Base-by-base conservation (phyloP, 2,113 vertebrate species). In the Microtus ochrogaster region DNA sequence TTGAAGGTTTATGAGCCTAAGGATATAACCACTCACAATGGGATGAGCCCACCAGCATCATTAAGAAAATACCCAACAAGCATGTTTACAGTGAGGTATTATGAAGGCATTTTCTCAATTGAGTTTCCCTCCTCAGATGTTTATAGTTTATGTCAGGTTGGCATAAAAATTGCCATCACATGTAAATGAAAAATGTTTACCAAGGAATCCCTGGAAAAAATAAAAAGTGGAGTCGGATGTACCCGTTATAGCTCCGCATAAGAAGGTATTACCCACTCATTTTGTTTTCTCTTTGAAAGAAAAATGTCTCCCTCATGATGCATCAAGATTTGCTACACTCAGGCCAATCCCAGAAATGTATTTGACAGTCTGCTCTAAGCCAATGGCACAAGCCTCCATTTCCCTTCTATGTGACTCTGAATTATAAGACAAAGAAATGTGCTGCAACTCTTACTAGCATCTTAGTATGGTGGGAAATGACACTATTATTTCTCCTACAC, bases 41-140 rank as follows among this genome's bases (percentile, higher is more conserved):
- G 11, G 1, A 58, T 39, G 36, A n/a, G 5, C 22, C 12, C 17
- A n/a, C 0, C 2, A 19, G 3, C 21, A 14, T 26, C 55, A 82
- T 3, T 61, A 61, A 82, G 30, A 61, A 82, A 26, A 39, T 16
- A 12, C 21, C 12, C 12, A 81, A 55, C 9, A 81, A 5, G 5
- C 33, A 79, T 58, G 5, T 24, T 36, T 58, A 58, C 52, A 81
- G 5, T 1, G 22, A 4, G 10, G 24, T 58, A 12, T 36, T 81
- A 22, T 10, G 5, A 33, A 58, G 52, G 36, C 22, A n/a, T 55
- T 55, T n/a, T 81, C 11, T 58, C 36, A 58, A 0, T 26, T 82
- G 36, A 26, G 0, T 12, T n/a, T 82, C 7, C 21, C 36, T 26
- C 6, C 22, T n/a, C 21, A 58, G 52, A 61, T 82, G 52, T n/a